Evolutionary conservation across 1,140 invertebrate genomes (phyloP), one percentile per base, ranked within the genome.

Genomic region (Notospermus geniculatus): DNA sequence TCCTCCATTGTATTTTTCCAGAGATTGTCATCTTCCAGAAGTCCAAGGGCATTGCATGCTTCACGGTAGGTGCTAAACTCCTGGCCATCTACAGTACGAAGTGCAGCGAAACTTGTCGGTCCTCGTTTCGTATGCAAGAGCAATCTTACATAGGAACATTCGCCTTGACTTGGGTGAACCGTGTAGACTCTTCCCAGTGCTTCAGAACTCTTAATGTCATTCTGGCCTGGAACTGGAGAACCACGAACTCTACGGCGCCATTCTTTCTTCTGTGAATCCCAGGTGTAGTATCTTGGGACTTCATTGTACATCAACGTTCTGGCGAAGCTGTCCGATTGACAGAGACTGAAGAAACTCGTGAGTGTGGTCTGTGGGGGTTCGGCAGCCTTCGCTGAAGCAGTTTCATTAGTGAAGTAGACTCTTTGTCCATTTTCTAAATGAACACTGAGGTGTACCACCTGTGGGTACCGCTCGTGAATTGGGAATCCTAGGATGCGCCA

Each of bases 341-440:
- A 82, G 0, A 81, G 53, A 60, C 62, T 41, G 61, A 82, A 82
- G 67, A 83, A 83, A 15, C 61, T 70, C 27, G 71, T 75, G 15
- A 83, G 66, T 62, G 80, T 83, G 39, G 50, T 2, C n/a, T n/a
- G n/a, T n/a, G n/a, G n/a, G n/a, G n/a, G n/a, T n/a, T n/a, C n/a
- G n/a, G n/a, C n/a, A n/a, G 67, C 68, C 60, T 57, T 65, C n/a
- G 77, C 43, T 53, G 23, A 43, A 11, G 63, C 65, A 62, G 73
- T 81, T n/a, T 59, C n/a, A 52, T 54, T 53, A 45, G 65, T 80
- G 63, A 80, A 82, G 64, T 82, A 85, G n/a, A n/a, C n/a, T n/a
- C n/a, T n/a, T n/a, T n/a, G n/a, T n/a, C n/a, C n/a, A n/a, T n/a
- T n/a, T n/a, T n/a, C n/a, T n/a, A n/a, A n/a, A n/a, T n/a, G n/a